These are phyloP conservation scores for Sesia apiformis DNA, from an alignment of 2,888 invertebrate species.

Conservation along the genomic window DNA sequence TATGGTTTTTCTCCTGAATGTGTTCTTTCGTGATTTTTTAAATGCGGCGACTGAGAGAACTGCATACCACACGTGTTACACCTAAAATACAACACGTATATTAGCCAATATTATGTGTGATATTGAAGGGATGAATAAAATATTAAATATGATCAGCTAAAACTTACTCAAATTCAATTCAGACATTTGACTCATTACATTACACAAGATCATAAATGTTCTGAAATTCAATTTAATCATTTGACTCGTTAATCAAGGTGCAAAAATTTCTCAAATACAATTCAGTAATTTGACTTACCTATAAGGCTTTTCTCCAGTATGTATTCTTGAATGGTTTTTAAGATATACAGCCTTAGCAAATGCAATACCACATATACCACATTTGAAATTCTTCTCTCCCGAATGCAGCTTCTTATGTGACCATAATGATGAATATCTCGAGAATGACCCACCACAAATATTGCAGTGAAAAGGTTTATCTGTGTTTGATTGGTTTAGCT, in stretches of 20 bases:
- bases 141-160: too few species aligned
- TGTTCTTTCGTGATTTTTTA: conserved; percentile 91
- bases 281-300: too few species aligned
- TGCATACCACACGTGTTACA: conserved; percentile 93
- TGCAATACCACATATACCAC: conserved; percentile 89
- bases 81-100: conserved; percentile 41
- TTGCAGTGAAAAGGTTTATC: conserved; percentile 93
- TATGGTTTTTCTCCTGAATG: conserved; percentile 92
- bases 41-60: conserved; percentile 90
- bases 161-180: too few species aligned
- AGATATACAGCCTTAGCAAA: conserved; percentile 94
- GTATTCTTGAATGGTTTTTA: conserved; percentile 91
- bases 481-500: conserved; percentile 72
- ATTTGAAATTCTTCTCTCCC: conserved; percentile 89
- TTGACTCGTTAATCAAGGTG: too few species aligned
- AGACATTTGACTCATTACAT: too few species aligned
- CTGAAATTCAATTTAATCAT: too few species aligned
- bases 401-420: conserved; percentile 91
- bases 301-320: conserved; percentile 81
- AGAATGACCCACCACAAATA: conserved; percentile 88
- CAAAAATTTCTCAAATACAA: too few species aligned
- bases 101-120: too few species aligned
- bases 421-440: conserved; percentile 90
- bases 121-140: too few species aligned
- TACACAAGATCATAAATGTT: too few species aligned